These are phyloP conservation scores for Lepus townsendii DNA, from an alignment of 2,797 vertebrate species.

Conservation along the genomic window DNA sequence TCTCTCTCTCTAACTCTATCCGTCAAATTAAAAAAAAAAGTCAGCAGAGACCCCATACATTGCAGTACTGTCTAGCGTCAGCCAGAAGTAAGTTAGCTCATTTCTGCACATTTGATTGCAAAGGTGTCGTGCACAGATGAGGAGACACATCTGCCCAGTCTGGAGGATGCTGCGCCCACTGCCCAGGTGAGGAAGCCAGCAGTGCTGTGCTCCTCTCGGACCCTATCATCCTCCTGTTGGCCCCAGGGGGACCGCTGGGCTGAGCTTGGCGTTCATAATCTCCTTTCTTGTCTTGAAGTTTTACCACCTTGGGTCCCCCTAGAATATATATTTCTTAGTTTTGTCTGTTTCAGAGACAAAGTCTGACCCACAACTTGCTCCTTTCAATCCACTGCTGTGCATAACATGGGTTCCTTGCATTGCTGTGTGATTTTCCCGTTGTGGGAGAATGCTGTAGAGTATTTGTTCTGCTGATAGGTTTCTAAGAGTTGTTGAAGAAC, in stretches of 20 bases:
- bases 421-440: not conserved
- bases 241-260: not conserved
- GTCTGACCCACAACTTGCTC: not conserved
- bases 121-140: not conserved
- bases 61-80: not conserved
- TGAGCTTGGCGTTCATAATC: not conserved
- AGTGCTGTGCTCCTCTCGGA: not conserved
- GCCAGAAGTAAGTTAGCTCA: no score
- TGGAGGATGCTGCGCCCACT: not conserved
- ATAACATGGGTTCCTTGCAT: not conserved
- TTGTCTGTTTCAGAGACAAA: not conserved
- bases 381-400: not conserved
- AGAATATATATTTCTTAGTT: not conserved
- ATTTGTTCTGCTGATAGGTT: not conserved
- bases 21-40: no score
- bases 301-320: not conserved
- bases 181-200: no score
- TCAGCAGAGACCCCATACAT: no score
- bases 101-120: not conserved
- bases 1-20: no score
- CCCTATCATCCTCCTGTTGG: rapidly evolving
- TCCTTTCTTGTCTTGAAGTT: not conserved
- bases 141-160: not conserved
- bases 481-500: not conserved
- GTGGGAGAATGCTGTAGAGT: not conserved